Base-by-base conservation (phyloP, 2,113 vertebrate genomes). In the Pristiophorus japonicus region DNA sequence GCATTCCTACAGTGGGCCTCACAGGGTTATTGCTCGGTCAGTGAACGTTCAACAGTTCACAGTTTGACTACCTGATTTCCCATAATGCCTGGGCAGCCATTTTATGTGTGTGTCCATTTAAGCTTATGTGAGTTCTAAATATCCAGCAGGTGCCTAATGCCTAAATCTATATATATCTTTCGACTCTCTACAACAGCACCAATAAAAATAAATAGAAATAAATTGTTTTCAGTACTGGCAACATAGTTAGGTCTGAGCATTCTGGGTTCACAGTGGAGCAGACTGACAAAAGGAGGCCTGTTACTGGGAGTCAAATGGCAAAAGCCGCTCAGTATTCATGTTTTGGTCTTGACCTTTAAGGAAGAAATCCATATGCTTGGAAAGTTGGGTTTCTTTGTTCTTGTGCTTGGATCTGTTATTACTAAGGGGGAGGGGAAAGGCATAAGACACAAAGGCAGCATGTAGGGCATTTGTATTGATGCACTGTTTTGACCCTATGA, bases 151-250 rank as follows among this genome's bases (percentile, higher is more conserved):
- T n/a, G n/a, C n/a, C n/a, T n/a, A n/a, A n/a, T n/a, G n/a, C n/a
- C n/a, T n/a, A n/a, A n/a, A n/a, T n/a, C n/a, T n/a, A n/a, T n/a
- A n/a, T n/a, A n/a, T n/a, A n/a, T n/a, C n/a, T n/a, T n/a, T n/a
- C n/a, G n/a, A n/a, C n/a, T n/a, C n/a, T n/a, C n/a, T n/a, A n/a
- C n/a, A n/a, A n/a, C n/a, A n/a, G n/a, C n/a, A 34, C 22, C 42
- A 67, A 94, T 70, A 45, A 94, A 70, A 94, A 70, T 45, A 94
- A 94, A 94, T 94, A 94, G 42, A 94, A 94, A 67, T 67, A 70
- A 94, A 70, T 94, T 94, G 38, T 94, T 67, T 94, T 45, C 66
- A 94, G 42, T 45, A 67, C 66, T 94, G 93, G 47, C 93, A 94
- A 70, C 65, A 47, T 47, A 27, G 66, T 94, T 70, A 45, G 3